A percentile compares a stretch with the other conserved stretches of the same genome.
Evolutionary conservation across 2,888 invertebrate genomes (phyloP).

Genomic region (Platycnemis pennipes): DNA sequence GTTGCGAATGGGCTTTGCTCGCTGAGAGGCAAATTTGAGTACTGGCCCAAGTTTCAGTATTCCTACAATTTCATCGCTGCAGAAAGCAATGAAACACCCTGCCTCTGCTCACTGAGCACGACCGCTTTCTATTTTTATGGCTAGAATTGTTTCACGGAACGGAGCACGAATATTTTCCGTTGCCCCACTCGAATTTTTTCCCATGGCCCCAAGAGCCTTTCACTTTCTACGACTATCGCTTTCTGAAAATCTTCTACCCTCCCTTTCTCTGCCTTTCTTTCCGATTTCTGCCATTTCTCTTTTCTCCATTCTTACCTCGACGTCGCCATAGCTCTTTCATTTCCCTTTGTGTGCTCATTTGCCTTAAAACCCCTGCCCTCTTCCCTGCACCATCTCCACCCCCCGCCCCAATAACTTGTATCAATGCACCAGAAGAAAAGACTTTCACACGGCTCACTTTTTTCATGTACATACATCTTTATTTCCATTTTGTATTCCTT

Average conservation of each 20-base stretch:
- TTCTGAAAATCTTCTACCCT: not conserved
- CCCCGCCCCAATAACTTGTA: not conserved
- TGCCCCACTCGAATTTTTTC: not conserved
- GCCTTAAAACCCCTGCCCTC: not conserved
- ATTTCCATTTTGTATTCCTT: not conserved
- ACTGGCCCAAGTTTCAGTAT: too few relatives aligned
- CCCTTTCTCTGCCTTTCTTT: not conserved
- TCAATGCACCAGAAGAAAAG: not conserved
- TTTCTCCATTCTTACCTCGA: not conserved
- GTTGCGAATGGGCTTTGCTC: too few relatives aligned
- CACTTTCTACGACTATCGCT: not conserved
- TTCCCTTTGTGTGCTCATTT: not conserved
- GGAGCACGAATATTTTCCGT: too few relatives aligned
- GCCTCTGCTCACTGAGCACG: too few relatives aligned
- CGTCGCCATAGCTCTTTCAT: not conserved
- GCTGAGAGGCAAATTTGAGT: too few relatives aligned
- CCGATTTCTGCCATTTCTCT: not conserved
- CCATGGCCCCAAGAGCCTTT: not conserved
- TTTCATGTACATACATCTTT: not conserved
- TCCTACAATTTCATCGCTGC: too few relatives aligned
- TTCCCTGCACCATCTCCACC: not conserved
- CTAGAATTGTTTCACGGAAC: too few relatives aligned
- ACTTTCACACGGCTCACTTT: not conserved
- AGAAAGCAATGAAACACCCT: too few relatives aligned
- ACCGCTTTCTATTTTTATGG: too few relatives aligned